phyloP scores from a whole-genome alignment of 1,140 invertebrate species.

The Drosophila littoralis region DNA sequence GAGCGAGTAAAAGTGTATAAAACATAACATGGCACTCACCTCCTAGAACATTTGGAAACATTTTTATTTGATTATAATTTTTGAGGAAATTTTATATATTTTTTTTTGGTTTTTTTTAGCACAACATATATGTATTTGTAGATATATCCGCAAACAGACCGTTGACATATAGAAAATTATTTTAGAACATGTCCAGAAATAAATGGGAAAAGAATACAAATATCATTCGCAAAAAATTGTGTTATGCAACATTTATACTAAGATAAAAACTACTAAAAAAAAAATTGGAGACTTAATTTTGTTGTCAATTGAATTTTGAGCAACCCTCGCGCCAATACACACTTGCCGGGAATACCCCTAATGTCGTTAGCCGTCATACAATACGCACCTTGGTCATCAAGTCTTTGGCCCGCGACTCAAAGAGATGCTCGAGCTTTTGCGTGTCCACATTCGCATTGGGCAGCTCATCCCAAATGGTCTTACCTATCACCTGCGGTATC shows the following conservation, averaged over 20 bases:
- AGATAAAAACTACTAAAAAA: conserved; percentile 37
- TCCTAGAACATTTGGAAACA: conserved; percentile 71
- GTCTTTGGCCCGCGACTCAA: conserved; percentile 98
- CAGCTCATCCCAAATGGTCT: conserved; percentile 98
- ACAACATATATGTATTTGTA: conserved; percentile 71
- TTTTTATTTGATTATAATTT: conserved; percentile 48
- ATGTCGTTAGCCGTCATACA: background rate
- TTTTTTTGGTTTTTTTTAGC: conserved; percentile 54
- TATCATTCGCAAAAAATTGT: conserved; percentile 64
- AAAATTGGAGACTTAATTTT: conserved; percentile 47
- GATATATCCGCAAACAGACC: conserved; percentile 74
- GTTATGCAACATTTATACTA: conserved; percentile 60
- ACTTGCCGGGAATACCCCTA: conserved; percentile 7
- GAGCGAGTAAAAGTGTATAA: conserved; percentile 47
- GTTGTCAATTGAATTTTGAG: conserved; percentile 37
- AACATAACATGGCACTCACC: conserved; percentile 75
- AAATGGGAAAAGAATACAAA: conserved; percentile 70
- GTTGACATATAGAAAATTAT: conserved; percentile 63
- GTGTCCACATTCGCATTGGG: conserved; percentile 94
- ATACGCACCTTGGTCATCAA: conserved; percentile 93
- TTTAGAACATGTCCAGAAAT: conserved; percentile 64
- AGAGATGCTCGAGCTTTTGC: conserved; percentile 97
- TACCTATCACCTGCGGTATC: conserved; percentile 88
- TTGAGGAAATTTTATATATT: conserved; percentile 19
- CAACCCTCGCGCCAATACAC: conserved; percentile 3